Evolutionary conservation across 2,888 invertebrate species (phyloP).

Genomic region (Gandaritis pyraliata): DNA sequence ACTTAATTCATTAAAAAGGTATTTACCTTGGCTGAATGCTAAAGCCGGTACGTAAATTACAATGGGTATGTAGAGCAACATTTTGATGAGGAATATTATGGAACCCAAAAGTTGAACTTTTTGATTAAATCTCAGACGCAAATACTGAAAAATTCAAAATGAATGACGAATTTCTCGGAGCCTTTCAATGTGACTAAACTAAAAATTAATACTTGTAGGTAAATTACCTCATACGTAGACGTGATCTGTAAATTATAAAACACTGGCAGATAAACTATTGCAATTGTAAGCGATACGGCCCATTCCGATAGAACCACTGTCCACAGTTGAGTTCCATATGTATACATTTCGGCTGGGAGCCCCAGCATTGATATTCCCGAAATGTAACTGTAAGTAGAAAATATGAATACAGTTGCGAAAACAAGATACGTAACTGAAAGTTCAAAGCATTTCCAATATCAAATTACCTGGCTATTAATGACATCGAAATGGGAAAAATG

Average conservation of each 20-base stretch:
- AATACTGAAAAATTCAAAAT: constrained; percentile 80
- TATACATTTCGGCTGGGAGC: constrained; percentile 90
- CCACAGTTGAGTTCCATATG: constrained; percentile 90
- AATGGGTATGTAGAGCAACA: constrained; percentile 91
- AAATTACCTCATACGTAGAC: constrained; percentile 88
- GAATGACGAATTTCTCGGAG: constrained; percentile 41
- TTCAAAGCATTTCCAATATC: background rate
- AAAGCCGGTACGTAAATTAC: constrained; percentile 95
- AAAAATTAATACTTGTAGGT: background rate
- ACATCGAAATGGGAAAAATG: constrained; percentile 91
- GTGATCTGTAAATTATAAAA: constrained; percentile 90
- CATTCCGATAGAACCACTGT: constrained; percentile 86
- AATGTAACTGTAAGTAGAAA: constrained; percentile 85
- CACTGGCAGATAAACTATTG: constrained; percentile 87
- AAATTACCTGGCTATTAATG: constrained; percentile 87
- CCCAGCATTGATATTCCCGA: constrained; percentile 90
- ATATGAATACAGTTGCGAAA: background rate
- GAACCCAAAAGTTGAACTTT: constrained; percentile 88
- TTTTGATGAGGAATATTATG: constrained; percentile 88
- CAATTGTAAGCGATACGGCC: constrained; percentile 87
- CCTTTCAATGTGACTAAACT: too few species aligned
- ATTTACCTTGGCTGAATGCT: constrained; percentile 91
- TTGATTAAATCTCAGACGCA: constrained; percentile 87
- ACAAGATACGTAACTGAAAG: background rate
- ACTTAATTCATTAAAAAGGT: background rate